Evolutionary conservation across 2,113 vertebrate genomes (phyloP).

Genomic region (Geothlypis trichas): DNA sequence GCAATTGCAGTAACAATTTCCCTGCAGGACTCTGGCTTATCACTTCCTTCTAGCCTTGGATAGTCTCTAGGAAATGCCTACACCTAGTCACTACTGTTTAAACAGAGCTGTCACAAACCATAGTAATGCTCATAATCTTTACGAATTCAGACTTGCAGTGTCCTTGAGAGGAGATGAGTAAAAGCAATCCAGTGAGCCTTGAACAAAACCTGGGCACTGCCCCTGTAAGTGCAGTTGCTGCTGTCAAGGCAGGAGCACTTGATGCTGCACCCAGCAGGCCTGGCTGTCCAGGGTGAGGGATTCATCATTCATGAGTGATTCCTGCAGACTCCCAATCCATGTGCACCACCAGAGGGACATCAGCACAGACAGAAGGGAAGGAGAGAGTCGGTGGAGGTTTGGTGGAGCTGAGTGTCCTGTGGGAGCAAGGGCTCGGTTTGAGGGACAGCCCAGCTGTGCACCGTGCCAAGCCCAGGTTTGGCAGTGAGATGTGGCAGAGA

Average conservation of each 20-base stretch:
- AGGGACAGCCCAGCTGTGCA: neutral
- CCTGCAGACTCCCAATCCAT: neutral
- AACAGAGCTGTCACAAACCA: neutral
- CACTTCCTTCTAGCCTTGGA: neutral
- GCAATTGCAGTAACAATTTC: neutral
- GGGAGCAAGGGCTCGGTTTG: neutral
- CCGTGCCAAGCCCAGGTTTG: neutral
- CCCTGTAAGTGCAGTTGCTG: neutral
- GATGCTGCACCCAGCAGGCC: neutral
- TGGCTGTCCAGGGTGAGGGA: neutral
- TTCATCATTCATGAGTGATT: neutral
- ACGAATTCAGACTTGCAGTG: neutral
- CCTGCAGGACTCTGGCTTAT: neutral
- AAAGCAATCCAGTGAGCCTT: rapidly evolving
- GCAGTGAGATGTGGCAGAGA: neutral
- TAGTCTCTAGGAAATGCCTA: neutral
- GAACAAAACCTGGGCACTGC: neutral
- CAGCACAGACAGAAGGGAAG: rapidly evolving
- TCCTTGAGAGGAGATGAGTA: neutral
- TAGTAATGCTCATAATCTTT: neutral
- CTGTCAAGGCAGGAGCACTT: neutral
- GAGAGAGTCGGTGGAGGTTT: neutral
- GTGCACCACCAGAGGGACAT: neutral
- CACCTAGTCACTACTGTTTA: neutral
- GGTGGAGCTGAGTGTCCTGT: neutral